phyloP scores from a whole-genome alignment of 2,888 invertebrate genomes.

The Pterobdella sp. region DNA sequence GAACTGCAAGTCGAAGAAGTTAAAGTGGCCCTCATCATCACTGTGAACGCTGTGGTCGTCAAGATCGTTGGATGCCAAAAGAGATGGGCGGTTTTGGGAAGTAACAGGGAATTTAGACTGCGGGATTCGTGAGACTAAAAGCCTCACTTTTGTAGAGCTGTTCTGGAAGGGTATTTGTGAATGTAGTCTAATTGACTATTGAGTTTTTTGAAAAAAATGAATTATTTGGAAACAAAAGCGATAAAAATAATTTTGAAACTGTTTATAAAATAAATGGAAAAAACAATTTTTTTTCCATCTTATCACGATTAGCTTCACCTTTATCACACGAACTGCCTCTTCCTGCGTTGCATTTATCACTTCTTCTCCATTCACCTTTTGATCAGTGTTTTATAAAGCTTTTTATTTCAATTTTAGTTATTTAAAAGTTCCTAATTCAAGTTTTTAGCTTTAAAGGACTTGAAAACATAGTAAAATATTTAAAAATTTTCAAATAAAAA shows the following conservation, averaged over 20 bases:
- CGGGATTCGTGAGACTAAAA: slow-evolving; percentile 14
- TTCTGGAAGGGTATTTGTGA: slow-evolving; percentile 20
- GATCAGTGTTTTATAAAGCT: too few relatives aligned
- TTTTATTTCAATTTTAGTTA: too few relatives aligned
- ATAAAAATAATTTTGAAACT: too few relatives aligned
- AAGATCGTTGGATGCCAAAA: slow-evolving; percentile 13
- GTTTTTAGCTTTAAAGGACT: too few relatives aligned
- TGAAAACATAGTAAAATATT: too few relatives aligned
- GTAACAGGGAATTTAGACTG: slow-evolving; percentile 12
- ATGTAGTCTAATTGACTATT: too few relatives aligned
- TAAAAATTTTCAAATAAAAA: too few relatives aligned
- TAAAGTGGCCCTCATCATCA: slow-evolving; percentile 23
- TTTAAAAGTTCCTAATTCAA: too few relatives aligned
- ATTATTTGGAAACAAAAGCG: background rate
- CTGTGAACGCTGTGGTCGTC: slow-evolving; percentile 28
- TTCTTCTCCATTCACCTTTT: slow-evolving; percentile 53
- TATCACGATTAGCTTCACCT: too few relatives aligned
- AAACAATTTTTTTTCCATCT: too few relatives aligned
- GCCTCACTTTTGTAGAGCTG: slow-evolving; percentile 9
- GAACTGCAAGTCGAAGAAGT: slow-evolving; percentile 29
- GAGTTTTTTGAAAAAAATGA: background rate
- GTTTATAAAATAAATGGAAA: too few relatives aligned
- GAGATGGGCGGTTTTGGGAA: slow-evolving; percentile 28
- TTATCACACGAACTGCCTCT: slow-evolving; percentile 51
- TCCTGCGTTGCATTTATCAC: slow-evolving; percentile 52